Base-by-base conservation (phyloP, 2,113 vertebrate species). In the Protobothrops mucrosquamatus region DNA sequence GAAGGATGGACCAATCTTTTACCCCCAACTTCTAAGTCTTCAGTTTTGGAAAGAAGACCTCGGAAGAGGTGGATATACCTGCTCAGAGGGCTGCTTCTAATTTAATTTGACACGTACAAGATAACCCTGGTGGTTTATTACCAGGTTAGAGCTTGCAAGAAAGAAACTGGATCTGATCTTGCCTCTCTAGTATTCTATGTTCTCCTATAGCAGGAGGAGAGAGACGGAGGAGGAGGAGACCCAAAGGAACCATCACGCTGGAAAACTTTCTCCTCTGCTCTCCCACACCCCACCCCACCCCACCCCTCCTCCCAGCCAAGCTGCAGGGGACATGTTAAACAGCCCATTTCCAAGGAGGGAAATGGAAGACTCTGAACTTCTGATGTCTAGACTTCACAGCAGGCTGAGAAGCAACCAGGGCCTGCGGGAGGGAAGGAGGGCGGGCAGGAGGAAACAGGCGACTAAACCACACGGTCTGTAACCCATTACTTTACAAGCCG, bases 371-470 rank as follows among this genome's bases (percentile, higher is more conserved):
- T 93, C 91, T 91, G 54, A 91, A 93, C 39, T 85, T 46, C 6
- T 61, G 34, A 15, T 85, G 64, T 89, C 93, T 89, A 91, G 90
- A 89, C 90, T 89, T 91, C 90, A 89, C 90, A 93, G 90, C 90
- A 81, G 90, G 64, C 43, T 43, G 46, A 74, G 88, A 56, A 81
- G 29, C 29, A 89, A 34, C 87, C 81, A 54, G 52, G 26, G 85
- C 61, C 86, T n/a, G 86, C 12, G 23, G 85, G 85, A 46, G 57
- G 4, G 92, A 74, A 51, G 26, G 22, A 93, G 94, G 92, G 93
- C 94, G 61, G 94, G 24, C 87, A 48, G 48, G 57, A 93, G 22
- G 34, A 52, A 92, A 81, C 89, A 91, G 8, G 93, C 91, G 34
- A 88, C 23, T 23, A 0, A 1, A 51, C 0, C 90, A 54, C 85